Conservation (phyloP, 2,797 vertebrate species). For the Scyliorhinus canicula region DNA sequence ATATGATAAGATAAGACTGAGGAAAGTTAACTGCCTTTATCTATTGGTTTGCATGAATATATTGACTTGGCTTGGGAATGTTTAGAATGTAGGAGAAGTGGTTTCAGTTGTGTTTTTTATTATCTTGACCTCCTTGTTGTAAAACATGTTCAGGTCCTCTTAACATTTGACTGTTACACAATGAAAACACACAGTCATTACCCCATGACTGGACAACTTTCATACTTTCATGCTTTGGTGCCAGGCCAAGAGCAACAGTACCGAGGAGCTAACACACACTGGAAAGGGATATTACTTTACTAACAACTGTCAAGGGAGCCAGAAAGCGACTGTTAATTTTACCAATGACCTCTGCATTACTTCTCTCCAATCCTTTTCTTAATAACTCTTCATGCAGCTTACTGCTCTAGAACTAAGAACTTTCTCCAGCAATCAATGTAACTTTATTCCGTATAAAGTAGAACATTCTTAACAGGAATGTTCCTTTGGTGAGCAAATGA, state of each 20-base stretch:
- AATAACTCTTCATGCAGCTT: slow-evolving; percentile 5
- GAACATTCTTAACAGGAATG: background rate
- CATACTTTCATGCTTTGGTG: slow-evolving; percentile 64
- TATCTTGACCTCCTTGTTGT: slow-evolving; percentile 47
- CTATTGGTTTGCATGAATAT: slow-evolving; percentile 24
- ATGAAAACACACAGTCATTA: slow-evolving; percentile 54
- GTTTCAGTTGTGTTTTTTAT: slow-evolving; percentile 44
- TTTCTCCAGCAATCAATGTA: background rate
- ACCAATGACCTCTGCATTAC: slow-evolving; percentile 28
- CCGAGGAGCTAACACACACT: slow-evolving; percentile 60
- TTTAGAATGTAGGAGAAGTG: slow-evolving; percentile 32
- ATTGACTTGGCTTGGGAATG: slow-evolving; percentile 30
- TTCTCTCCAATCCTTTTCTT: background rate
- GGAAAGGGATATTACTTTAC: slow-evolving; percentile 69
- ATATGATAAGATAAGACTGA: slow-evolving; percentile 31
- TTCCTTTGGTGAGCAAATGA: background rate
- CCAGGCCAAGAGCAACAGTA: slow-evolving; percentile 64
- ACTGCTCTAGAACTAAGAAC: background rate
- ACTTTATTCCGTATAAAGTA: background rate
- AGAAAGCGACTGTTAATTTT: slow-evolving; percentile 48
- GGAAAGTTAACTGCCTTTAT: slow-evolving; percentile 32
- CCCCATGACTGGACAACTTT: slow-evolving; percentile 64
- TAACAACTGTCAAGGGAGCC: slow-evolving; percentile 63
- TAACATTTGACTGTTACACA: slow-evolving; percentile 56
- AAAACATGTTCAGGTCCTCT: slow-evolving; percentile 51